A percentile compares a stretch with the other conserved stretches of the same genome.
These are phyloP conservation scores for Pteronura brasiliensis DNA, from an alignment of 2,113 vertebrate species.

Conservation along the genomic window DNA sequence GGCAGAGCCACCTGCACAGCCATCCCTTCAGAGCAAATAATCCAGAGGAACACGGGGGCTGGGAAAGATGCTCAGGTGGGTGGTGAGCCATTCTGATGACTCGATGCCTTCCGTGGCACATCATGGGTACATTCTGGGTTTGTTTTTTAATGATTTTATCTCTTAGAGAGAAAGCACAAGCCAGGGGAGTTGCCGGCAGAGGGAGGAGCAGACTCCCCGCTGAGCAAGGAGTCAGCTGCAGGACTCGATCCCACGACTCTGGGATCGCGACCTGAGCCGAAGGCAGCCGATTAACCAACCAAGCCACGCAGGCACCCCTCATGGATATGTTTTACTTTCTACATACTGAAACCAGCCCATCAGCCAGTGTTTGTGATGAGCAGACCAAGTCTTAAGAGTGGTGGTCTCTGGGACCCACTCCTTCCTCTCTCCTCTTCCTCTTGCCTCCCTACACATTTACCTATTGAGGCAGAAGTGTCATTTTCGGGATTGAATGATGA, in stretches of 20 bases:
- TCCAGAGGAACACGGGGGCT: no score
- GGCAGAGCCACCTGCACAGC: neutral
- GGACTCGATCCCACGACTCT: neutral
- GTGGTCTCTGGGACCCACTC: neutral
- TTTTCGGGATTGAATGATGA: neutral
- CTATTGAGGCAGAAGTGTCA: neutral
- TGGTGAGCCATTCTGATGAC: neutral
- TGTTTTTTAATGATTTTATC: neutral
- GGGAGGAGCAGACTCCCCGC: neutral
- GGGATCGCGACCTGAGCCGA: neutral
- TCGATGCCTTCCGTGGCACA: neutral
- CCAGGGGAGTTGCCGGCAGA: neutral
- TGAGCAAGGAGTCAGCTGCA: neutral
- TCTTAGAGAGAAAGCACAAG: neutral
- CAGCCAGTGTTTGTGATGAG: neutral
- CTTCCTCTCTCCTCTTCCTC: neutral
- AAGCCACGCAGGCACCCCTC: neutral
- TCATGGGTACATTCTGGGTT: neutral
- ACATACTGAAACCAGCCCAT: neutral
- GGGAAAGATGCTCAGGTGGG: neutral
- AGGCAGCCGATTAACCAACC: neutral
- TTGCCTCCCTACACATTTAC: neutral
- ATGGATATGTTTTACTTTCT: neutral
- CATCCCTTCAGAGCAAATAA: neutral
- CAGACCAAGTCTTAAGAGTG: neutral